Evolutionary conservation across 1,140 invertebrate species (phyloP), one percentile per base, ranked within the genome.

Genomic region (Psix sp.): DNA sequence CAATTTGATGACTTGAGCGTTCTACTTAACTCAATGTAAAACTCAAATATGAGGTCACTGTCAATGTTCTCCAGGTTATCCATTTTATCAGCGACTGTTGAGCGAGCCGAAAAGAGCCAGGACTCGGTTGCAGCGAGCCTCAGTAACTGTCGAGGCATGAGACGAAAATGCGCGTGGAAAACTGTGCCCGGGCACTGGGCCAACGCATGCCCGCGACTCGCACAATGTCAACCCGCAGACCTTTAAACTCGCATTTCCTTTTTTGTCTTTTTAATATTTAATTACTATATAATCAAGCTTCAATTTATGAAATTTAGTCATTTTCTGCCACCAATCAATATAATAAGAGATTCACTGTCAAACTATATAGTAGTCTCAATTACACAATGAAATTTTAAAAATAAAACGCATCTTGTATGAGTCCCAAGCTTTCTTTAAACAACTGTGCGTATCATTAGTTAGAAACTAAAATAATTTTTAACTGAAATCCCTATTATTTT

Each of bases 11-110:
- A n/a, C n/a, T n/a, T n/a, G n/a, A n/a, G n/a, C n/a, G n/a, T n/a
- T n/a, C n/a, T n/a, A 85, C 80, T 80, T 85, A 85, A 82, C 80
- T 87, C 83, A 31, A 82, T 49, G 54, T 82, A 81, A 66, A 87
- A 80, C 29, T 84, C 73, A 17, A 85, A 49, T 16, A 78, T 67
- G 18, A 80, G 49, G 49, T 84, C 80, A 45, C 76, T 82, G 9
- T 83, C 82, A 40, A 84, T 75, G 68, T 81, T 83, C 45, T 83
- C 79, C 48, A 82, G 48, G 31, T 56, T 80, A 65, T 84, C 82
- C 83, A 84, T 84, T 15, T 5, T n/a, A 6, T 38, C 11, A 38
- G 10, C 2, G 21, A 16, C 21, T 35, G 13, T 13, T 3, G 11
- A 35, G 33, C 10, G 13, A 35, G 6, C 5, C 7, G 9, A 39